These are phyloP conservation scores for Psilopsiagon aymara DNA, from an alignment of 2,113 vertebrate genomes.

Conservation along the genomic window DNA sequence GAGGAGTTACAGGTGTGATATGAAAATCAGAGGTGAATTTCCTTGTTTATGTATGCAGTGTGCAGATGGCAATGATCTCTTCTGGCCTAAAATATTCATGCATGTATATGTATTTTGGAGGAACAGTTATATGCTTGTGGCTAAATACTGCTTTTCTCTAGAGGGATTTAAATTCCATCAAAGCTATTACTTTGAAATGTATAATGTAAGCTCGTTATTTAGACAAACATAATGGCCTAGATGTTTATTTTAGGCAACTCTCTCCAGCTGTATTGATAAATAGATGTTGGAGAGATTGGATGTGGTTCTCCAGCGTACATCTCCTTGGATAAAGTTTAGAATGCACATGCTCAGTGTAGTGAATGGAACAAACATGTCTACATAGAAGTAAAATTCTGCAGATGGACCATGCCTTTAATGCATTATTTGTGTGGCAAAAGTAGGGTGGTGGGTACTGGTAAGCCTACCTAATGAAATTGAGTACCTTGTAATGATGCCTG, in stretches of 20 bases:
- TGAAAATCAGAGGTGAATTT: neutral
- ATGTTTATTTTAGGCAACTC: slow-evolving; percentile 30
- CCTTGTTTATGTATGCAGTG: neutral
- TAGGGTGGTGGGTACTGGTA: neutral
- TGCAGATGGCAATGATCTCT: neutral
- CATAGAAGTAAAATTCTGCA: neutral
- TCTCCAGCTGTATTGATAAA: slow-evolving; percentile 6
- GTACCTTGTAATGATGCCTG: neutral
- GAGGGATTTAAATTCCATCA: slow-evolving; percentile 52
- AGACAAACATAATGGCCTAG: neutral
- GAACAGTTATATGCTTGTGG: neutral
- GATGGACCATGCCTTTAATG: neutral
- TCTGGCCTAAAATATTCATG: neutral
- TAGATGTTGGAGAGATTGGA: neutral
- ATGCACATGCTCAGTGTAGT: neutral
- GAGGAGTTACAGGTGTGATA: neutral
- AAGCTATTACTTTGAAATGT: slow-evolving; percentile 32
- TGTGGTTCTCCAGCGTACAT: neutral
- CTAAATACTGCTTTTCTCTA: slow-evolving; percentile 25
- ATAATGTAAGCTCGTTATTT: slow-evolving; percentile 19
- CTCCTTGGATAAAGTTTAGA: neutral
- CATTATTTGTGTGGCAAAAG: neutral
- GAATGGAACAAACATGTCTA: neutral
- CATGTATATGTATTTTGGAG: neutral
- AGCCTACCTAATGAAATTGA: neutral